These are phyloP conservation scores for Cichlasoma orientale DNA, from an alignment of 2,797 vertebrate species.

Conservation along the genomic window DNA sequence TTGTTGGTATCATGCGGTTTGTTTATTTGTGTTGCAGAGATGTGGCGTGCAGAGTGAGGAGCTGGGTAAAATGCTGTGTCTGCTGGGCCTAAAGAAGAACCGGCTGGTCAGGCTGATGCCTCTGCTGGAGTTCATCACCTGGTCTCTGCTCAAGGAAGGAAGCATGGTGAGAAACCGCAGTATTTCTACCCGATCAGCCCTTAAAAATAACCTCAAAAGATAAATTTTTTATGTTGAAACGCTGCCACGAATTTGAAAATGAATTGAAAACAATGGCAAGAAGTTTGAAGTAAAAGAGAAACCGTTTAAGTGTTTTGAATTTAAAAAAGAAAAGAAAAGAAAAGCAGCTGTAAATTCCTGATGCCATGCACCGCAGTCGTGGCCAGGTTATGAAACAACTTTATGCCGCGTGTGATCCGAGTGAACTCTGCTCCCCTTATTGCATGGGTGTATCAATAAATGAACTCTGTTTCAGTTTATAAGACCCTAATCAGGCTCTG, in stretches of 20 bases:
- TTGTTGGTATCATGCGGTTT: neutral
- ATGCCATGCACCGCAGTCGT: neutral
- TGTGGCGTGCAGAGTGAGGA: conserved; percentile 75
- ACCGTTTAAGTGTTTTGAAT: neutral
- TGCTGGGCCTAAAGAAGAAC: conserved; percentile 78
- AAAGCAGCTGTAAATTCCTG: neutral
- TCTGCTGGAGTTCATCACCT: conserved; percentile 84
- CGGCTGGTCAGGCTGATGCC: conserved; percentile 73
- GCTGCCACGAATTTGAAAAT: neutral
- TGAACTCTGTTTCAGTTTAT: neutral
- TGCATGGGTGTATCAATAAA: neutral
- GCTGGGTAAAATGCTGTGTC: conserved; percentile 65
- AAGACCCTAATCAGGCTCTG: neutral
- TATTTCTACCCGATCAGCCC: neutral
- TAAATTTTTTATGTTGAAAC: neutral
- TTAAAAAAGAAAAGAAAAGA: no score
- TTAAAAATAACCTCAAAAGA: neutral
- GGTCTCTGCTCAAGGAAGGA: conserved; percentile 82
- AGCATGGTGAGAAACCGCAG: conserved; percentile 58
- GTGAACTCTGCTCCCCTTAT: conserved; percentile 26
- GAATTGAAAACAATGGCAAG: neutral
- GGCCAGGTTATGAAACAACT: neutral
- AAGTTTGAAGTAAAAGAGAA: neutral
- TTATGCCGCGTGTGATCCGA: neutral
- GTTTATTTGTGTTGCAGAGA: conserved; percentile 47